These are phyloP conservation scores for Drosophila mayri DNA, from an alignment of 1,140 invertebrate genomes.

Conservation along the genomic window DNA sequence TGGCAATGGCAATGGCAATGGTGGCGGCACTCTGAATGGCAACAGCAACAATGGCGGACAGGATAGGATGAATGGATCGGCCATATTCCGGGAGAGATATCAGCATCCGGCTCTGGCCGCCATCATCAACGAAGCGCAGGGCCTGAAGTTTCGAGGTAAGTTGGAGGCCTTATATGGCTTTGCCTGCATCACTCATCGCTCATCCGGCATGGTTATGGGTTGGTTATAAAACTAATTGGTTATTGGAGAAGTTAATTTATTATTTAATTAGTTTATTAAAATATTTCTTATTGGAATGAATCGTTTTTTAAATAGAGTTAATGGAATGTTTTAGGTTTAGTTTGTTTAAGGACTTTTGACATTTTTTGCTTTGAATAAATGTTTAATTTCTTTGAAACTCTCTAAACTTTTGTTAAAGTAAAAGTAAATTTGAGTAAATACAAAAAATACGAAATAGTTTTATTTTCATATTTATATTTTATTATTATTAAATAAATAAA, in stretches of 20 bases:
- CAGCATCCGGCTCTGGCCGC: conserved; percentile 83
- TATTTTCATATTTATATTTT: background rate
- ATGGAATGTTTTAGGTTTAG: background rate
- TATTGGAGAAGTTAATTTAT: background rate
- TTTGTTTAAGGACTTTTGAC: too few species aligned
- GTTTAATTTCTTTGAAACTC: background rate
- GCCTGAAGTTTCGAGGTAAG: conserved; percentile 82
- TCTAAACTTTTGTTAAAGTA: background rate
- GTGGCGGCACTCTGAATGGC: conserved; percentile 61
- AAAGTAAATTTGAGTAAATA: background rate
- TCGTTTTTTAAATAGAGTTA: background rate
- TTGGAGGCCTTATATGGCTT: conserved; percentile 22
- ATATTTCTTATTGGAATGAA: background rate
- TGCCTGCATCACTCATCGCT: conserved; percentile 30
- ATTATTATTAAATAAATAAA: background rate
- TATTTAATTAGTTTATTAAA: background rate
- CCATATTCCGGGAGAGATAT: conserved; percentile 79
- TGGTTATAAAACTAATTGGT: conserved; percentile 24
- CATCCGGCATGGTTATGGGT: conserved; percentile 47
- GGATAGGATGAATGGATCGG: conserved; percentile 66
- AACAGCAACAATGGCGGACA: conserved; percentile 61
- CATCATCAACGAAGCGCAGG: conserved; percentile 82
- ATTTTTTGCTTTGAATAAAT: background rate
- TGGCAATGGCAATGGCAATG: conserved; percentile 64
- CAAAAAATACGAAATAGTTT: too few species aligned